These are phyloP conservation scores for Perizoma affinitatum DNA, from an alignment of 2,888 invertebrate species.

Conservation along the genomic window DNA sequence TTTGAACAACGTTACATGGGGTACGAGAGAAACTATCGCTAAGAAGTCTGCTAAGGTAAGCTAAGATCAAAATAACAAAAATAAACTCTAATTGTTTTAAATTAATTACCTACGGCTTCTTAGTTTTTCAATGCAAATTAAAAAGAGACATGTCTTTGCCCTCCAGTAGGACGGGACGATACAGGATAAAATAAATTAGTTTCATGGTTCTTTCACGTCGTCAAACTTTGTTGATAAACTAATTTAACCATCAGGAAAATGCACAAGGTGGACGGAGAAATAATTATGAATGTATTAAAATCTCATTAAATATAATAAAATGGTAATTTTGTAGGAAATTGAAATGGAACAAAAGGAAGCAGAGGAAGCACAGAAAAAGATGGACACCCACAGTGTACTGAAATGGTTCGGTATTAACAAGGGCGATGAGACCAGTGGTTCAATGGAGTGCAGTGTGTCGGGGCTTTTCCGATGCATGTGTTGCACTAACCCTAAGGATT, in stretches of 20 bases:
- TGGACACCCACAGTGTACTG: conserved; percentile 90
- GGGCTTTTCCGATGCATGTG: conserved; percentile 94
- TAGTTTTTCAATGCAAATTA: no score
- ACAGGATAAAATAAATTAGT: no score
- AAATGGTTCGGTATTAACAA: conserved; percentile 87
- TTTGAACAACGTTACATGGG: conserved; percentile 97
- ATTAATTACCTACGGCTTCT: no score
- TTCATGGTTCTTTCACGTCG: no score
- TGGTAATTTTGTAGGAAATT: conserved; percentile 84
- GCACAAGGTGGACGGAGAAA: no score
- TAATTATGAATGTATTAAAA: no score
- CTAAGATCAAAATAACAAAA: background rate
- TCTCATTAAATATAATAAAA: background rate
- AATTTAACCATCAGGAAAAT: no score
- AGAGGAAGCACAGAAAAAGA: conserved; percentile 91
- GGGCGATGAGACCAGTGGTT: conserved; percentile 90
- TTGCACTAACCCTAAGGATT: conserved; percentile 94
- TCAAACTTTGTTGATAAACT: no score
- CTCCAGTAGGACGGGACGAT: no score
- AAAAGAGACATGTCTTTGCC: no score
- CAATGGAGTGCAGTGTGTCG: conserved; percentile 92
- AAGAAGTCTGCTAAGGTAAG: conserved; percentile 71
- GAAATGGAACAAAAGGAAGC: conserved; percentile 92
- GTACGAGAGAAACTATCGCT: conserved; percentile 91
- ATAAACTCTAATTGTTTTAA: background rate